Conservation (phyloP, 2,113 vertebrate genomes). For the Phasianus colchicus region DNA sequence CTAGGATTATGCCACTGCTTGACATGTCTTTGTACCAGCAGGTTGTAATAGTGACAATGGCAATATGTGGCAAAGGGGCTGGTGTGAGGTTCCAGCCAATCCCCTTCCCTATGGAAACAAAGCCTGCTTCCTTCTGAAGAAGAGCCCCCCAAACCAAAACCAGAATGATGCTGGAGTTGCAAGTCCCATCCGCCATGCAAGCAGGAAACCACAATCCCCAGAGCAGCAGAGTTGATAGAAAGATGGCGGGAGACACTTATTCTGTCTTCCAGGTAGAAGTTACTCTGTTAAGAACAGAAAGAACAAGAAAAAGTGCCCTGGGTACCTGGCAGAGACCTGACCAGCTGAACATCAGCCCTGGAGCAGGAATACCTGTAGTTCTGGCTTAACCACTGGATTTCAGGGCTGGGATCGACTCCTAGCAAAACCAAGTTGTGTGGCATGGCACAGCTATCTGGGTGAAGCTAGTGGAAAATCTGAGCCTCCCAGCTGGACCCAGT, state of each 20-base stretch:
- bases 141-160: accelerated
- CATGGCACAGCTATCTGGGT: background rate
- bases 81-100: background rate
- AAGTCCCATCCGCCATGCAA: background rate
- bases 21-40: accelerated
- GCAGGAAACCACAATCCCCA: background rate
- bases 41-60: background rate
- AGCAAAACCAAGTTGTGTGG: background rate
- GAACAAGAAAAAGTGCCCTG: background rate
- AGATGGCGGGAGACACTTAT: background rate
- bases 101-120: background rate
- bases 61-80: background rate
- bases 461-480: background rate
- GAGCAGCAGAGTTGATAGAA: background rate
- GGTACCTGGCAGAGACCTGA: background rate
- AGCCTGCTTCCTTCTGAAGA: background rate
- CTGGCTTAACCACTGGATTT: background rate
- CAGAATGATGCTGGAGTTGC: background rate
- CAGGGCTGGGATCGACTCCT: background rate
- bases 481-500: background rate
- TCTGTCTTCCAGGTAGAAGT: background rate
- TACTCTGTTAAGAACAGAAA: background rate
- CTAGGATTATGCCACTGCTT: background rate
- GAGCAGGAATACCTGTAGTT: background rate
- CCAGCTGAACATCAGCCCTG: background rate